Percentiles rank a stretch among this genome's conserved stretches.
These are phyloP conservation scores for Branchinecta lindahli DNA, from an alignment of 1,140 invertebrate species.

Conservation along the genomic window DNA sequence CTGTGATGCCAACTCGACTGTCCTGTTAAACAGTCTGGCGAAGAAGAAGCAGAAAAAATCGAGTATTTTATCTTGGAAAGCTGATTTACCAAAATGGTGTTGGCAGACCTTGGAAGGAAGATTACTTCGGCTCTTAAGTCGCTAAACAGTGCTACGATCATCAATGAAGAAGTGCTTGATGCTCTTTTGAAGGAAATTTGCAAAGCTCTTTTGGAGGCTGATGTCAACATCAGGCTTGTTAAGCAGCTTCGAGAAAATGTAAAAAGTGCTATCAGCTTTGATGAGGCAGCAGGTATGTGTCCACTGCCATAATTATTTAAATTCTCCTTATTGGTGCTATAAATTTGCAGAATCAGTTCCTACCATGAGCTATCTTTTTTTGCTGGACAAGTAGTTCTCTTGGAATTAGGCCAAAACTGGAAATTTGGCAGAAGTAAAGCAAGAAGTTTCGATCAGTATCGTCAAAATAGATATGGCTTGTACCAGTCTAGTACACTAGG, in stretches of 20 bases:
- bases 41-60: not conserved
- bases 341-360: no score
- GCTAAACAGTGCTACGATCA: constrained; percentile 93
- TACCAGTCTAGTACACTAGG: no score
- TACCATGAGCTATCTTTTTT: no score
- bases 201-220: constrained; percentile 88
- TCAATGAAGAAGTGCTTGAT: constrained; percentile 98
- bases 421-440: no score
- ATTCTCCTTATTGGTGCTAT: no score
- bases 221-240: constrained; percentile 95
- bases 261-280: constrained; percentile 90
- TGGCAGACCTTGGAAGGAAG: constrained; percentile 98
- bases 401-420: no score
- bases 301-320: no score
- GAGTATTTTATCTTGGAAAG: not conserved
- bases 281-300: constrained; percentile 82
- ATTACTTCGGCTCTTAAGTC: constrained; percentile 95
- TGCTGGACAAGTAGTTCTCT: no score
- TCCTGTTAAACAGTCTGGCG: no score
- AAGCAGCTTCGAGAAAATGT: constrained; percentile 97
- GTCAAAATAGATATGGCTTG: no score
- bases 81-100: constrained; percentile 66
- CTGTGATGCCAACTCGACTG: no score
- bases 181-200: constrained; percentile 99
- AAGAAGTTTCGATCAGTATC: no score